Conservation (phyloP, 1,140 invertebrate species). For the Drosophila nigromelanica region DNA sequence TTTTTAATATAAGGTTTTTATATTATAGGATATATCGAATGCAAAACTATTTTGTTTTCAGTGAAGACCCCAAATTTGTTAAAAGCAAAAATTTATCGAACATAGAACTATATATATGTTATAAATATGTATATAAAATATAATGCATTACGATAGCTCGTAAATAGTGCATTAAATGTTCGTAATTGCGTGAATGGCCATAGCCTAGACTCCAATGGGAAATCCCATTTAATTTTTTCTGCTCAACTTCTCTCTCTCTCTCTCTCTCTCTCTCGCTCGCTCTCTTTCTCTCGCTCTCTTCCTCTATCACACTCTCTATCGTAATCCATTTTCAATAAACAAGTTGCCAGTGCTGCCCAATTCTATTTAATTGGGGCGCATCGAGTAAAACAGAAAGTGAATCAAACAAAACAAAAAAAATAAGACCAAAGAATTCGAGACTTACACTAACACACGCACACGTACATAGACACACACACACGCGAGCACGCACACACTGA, state of each 20-base stretch:
- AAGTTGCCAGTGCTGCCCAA: conserved; percentile 9
- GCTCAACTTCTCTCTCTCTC: too few species aligned
- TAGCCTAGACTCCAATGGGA: background rate
- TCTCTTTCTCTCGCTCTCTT: background rate
- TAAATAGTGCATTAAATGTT: too few species aligned
- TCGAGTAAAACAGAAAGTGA: conserved; percentile 14
- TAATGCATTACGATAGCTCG: too few species aligned
- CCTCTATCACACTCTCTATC: background rate
- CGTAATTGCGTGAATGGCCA: too few species aligned
- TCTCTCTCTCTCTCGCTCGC: background rate
- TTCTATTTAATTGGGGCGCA: conserved; percentile 23
- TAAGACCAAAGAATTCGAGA: conserved; percentile 32
- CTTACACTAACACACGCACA: conserved; percentile 14
- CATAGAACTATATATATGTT: too few species aligned
- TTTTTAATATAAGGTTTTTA: too few species aligned
- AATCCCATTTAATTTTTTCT: background rate
- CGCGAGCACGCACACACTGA: background rate
- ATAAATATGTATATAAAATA: too few species aligned
- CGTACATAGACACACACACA: background rate
- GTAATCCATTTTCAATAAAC: conserved; percentile 1
- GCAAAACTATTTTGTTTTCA: too few species aligned
- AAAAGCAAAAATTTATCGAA: too few species aligned
- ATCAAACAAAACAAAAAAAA: conserved; percentile 15
- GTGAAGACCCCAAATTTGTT: too few species aligned
- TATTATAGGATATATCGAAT: too few species aligned